A percentile compares a stretch with the other conserved stretches of the same genome.
Evolutionary conservation across 1,140 invertebrate species (phyloP).

Genomic region (Ladona fulva): DNA sequence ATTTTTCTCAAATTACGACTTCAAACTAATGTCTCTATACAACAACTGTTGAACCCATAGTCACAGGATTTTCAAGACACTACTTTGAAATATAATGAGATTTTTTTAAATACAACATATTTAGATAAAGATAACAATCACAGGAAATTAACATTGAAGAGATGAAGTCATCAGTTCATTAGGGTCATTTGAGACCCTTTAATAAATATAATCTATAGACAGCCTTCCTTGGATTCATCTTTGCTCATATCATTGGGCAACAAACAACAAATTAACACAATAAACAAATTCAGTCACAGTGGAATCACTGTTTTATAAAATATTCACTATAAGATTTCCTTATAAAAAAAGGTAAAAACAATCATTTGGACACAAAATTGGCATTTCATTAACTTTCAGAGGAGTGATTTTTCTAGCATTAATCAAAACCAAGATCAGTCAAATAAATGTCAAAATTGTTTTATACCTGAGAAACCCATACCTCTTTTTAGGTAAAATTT

Average conservation of each 20-base stretch:
- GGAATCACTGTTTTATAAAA: neutral
- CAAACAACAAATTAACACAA: neutral
- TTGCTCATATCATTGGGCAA: neutral
- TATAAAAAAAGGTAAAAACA: neutral
- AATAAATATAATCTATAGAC: neutral
- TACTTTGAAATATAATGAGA: neutral
- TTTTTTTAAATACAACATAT: neutral
- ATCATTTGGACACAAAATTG: neutral
- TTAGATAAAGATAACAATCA: neutral
- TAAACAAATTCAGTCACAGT: neutral
- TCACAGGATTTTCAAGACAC: neutral
- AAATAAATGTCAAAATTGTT: neutral
- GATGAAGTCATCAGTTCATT: constrained; percentile 10
- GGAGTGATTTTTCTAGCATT: neutral
- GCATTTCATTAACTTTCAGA: neutral
- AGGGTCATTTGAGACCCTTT: neutral
- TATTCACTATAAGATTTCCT: neutral
- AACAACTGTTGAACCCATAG: neutral
- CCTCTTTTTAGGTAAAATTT: neutral
- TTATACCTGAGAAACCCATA: neutral
- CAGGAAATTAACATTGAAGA: neutral
- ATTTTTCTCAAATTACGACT: neutral
- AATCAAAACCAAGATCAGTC: neutral
- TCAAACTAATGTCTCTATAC: neutral
- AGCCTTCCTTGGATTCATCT: neutral